These are phyloP conservation scores for Peucedramus taeniatus DNA, from an alignment of 2,113 vertebrate species.

Conservation along the genomic window DNA sequence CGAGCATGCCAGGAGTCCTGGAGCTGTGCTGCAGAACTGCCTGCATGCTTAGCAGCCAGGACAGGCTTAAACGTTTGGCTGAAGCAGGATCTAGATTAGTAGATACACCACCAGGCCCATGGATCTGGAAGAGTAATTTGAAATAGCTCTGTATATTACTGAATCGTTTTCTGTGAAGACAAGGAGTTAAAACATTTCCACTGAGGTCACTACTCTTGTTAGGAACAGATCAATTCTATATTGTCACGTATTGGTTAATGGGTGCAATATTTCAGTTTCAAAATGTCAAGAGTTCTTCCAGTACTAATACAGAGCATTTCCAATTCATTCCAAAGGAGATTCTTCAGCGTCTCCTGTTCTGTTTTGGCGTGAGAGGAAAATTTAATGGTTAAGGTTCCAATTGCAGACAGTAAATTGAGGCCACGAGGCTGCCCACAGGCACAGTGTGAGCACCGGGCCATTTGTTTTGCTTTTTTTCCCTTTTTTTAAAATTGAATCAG, in stretches of 20 bases:
- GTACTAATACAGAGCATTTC: constrained; percentile 62
- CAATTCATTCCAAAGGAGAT: constrained; percentile 59
- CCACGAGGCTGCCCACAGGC: constrained; percentile 47
- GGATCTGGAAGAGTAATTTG: constrained; percentile 70
- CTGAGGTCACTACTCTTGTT: constrained; percentile 79
- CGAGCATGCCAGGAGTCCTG: neutral
- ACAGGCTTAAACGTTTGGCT: neutral
- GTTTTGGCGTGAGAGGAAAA: constrained; percentile 19
- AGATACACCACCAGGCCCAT: constrained; percentile 64
- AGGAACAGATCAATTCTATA: constrained; percentile 57
- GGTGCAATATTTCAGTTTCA: constrained; percentile 41
- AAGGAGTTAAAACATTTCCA: constrained; percentile 69
- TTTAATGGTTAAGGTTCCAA: constrained; percentile 53
- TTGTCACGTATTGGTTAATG: constrained; percentile 42
- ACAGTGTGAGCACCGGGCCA: constrained; percentile 44
- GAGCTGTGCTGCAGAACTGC: neutral
- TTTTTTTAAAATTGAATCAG: constrained; percentile 53
- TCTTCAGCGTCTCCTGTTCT: constrained; percentile 45
- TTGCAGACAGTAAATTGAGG: neutral
- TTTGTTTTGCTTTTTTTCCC: neutral
- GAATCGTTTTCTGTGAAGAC: constrained; percentile 56
- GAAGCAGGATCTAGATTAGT: constrained; percentile 36
- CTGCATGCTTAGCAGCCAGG: neutral
- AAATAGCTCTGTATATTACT: constrained; percentile 69
- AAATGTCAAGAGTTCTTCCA: constrained; percentile 33